Evolutionary conservation across 2,888 invertebrate genomes (phyloP), one percentile per base, ranked within the genome.

Genomic region (Eledona agricola): DNA sequence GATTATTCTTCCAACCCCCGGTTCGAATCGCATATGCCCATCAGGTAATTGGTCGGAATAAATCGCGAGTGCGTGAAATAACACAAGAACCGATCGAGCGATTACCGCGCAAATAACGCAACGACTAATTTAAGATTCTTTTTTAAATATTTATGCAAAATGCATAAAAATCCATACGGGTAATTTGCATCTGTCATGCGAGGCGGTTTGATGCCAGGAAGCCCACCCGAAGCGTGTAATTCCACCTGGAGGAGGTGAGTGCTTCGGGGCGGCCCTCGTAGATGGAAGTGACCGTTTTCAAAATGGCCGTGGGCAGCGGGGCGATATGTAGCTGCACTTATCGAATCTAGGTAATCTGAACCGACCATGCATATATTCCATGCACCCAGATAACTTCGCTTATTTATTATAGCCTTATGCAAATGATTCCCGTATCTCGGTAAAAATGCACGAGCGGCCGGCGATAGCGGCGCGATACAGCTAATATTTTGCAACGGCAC

Each of bases 391-490:
- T 73, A 73, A 72, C 69, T 72, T 69, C 69, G 67, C 68, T 72
- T 72, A 74, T 74, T 73, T 74, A 74, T 73, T 74, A 72, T 72
- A 63, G 67, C 71, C 72, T 73, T 73, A 74, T 74, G 74, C 72
- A 74, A 74, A 74, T 74, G 71, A 67, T 66, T 63, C 61, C 60
- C 64, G 63, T 73, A 73, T 73, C 72, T 70, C 59, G 64, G 66
- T 64, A 73, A 73, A 72, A 72, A 73, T 73, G 72, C 72, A 72
- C 69, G 72, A 70, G 70, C 67, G 61, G 62, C 56, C 62, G 52
- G 60, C 67, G 66, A 71, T 71, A 68, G 64, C 63, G 60, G n/a
- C 43, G 57, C 63, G 67, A 70, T 70, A 70, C 54, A 59, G 65
- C 69, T 64, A 66, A 65, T 66, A 69, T 70, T 70, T 70, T 61